A percentile compares a stretch with the other conserved stretches of the same genome.
phyloP scores from a whole-genome alignment of 1,140 invertebrate species.

The Grapholita molesta region DNA sequence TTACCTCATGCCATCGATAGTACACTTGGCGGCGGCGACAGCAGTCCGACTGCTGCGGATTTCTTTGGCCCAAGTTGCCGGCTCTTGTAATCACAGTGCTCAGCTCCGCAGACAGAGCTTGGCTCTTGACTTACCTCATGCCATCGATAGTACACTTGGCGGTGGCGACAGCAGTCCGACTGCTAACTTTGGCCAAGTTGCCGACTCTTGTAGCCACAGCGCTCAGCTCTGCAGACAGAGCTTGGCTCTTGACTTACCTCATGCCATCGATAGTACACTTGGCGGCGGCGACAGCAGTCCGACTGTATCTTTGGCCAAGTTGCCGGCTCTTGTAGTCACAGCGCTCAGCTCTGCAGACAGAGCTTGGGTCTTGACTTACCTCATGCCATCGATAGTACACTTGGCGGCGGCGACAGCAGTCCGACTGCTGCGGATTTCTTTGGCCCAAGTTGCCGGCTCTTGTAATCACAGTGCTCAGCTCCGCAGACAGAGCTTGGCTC shows the following conservation, averaged over 20 bases:
- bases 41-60: background rate
- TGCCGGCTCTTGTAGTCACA: slow-evolving; percentile 28
- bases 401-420: too few relatives aligned
- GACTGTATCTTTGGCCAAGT: slow-evolving; percentile 52
- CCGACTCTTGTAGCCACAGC: too few relatives aligned
- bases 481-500: too few relatives aligned
- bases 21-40: too few relatives aligned
- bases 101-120: slow-evolving; percentile 10
- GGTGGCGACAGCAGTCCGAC: too few relatives aligned
- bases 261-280: slow-evolving; percentile 98
- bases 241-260: slow-evolving; percentile 76
- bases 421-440: background rate
- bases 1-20: slow-evolving; percentile 20
- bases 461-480: slow-evolving; percentile 18
- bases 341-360: slow-evolving; percentile 84
- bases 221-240: slow-evolving; percentile 17
- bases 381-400: too few relatives aligned
- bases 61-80: background rate
- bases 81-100: background rate
- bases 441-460: background rate
- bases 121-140: too few relatives aligned
- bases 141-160: too few relatives aligned
- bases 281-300: slow-evolving; percentile 91
- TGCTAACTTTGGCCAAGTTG: too few relatives aligned
- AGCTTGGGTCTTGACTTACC: slow-evolving; percentile 88